Evolutionary conservation across 2,888 invertebrate genomes (phyloP).

Genomic region (Heliconius ismenius): DNA sequence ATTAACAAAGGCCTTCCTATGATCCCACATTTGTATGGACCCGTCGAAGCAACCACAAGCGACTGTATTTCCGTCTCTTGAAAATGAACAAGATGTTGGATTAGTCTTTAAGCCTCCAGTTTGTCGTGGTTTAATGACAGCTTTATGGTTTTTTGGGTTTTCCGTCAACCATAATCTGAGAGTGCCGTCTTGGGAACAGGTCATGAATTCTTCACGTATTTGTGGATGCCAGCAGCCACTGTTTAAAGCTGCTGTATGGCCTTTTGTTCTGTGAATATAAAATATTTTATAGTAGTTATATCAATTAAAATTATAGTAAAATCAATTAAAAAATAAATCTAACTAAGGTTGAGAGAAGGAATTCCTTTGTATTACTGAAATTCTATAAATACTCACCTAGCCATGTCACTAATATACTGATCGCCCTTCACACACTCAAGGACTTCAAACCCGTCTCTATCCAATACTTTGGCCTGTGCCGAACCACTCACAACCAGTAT

Average conservation of each 20-base stretch:
- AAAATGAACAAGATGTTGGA: slow-evolving; percentile 92
- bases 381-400: slow-evolving; percentile 68
- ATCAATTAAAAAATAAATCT: too few relatives aligned
- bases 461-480: slow-evolving; percentile 95
- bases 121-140: slow-evolving; percentile 92
- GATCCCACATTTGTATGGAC: slow-evolving; percentile 98
- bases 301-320: too few relatives aligned
- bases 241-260: slow-evolving; percentile 95
- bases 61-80: slow-evolving; percentile 92
- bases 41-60: slow-evolving; percentile 97
- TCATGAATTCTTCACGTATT: slow-evolving; percentile 93
- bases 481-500: slow-evolving; percentile 96
- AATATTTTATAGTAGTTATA: background rate
- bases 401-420: slow-evolving; percentile 97
- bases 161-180: slow-evolving; percentile 94
- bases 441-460: slow-evolving; percentile 96
- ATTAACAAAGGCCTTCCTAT: slow-evolving; percentile 94
- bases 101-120: slow-evolving; percentile 92
- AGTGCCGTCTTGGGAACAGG: slow-evolving; percentile 96
- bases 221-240: slow-evolving; percentile 97
- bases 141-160: slow-evolving; percentile 88
- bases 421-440: slow-evolving; percentile 97
- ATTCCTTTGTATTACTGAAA: too few relatives aligned
- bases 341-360: too few relatives aligned
- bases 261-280: slow-evolving; percentile 86